Evolutionary conservation across 2,113 vertebrate genomes (phyloP).

Genomic region (Sphaerodactylus townsendi): DNA sequence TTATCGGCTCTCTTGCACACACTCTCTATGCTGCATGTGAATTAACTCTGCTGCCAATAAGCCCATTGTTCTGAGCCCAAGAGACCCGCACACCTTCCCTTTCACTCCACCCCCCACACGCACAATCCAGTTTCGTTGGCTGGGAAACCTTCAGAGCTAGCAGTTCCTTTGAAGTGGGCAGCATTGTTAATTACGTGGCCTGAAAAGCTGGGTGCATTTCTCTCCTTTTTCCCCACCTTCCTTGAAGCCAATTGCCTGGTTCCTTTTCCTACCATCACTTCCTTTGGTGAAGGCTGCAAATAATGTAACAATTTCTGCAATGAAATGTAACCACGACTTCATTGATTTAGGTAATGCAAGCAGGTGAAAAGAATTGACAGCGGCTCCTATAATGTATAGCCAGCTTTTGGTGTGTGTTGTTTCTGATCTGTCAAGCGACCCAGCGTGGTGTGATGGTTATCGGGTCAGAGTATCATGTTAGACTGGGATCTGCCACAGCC

Average conservation of each 20-base stretch:
- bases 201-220: background rate
- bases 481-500: too few species aligned
- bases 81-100: background rate
- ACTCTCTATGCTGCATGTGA: constrained; percentile 1
- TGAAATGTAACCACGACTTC: too few species aligned
- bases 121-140: background rate
- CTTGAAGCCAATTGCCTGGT: background rate
- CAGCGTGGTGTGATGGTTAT: too few species aligned
- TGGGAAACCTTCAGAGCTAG: background rate
- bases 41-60: constrained; percentile 20
- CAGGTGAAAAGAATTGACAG: too few species aligned
- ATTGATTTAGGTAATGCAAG: too few species aligned
- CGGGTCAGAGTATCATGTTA: too few species aligned
- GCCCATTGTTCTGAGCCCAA: constrained; percentile 19
- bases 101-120: too few species aligned
- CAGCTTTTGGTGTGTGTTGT: too few species aligned
- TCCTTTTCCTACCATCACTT: background rate
- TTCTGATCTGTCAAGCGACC: too few species aligned
- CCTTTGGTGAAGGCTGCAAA: background rate
- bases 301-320: too few species aligned
- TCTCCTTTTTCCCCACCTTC: background rate
- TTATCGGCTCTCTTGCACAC: constrained; percentile 42
- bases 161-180: constrained; percentile 1
- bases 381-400: too few species aligned
- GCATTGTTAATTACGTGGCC: background rate